A percentile compares a stretch with the other conserved stretches of the same genome.
These are phyloP conservation scores for Acleris literana DNA, from an alignment of 2,888 invertebrate genomes.

Conservation along the genomic window DNA sequence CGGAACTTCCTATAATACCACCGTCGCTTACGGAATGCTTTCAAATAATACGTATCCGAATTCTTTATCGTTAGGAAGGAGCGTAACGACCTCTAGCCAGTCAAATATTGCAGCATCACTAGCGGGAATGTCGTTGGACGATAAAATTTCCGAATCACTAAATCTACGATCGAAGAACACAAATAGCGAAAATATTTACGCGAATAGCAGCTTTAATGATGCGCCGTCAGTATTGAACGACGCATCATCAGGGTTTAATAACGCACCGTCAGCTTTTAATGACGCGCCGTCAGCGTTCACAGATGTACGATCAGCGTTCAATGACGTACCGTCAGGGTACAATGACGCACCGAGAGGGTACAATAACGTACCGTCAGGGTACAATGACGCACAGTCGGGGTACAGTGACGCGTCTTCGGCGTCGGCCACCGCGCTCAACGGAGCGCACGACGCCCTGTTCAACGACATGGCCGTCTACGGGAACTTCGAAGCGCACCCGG, in stretches of 20 bases:
- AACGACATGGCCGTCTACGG: slow-evolving; percentile 68
- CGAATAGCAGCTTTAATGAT: slow-evolving; percentile 51
- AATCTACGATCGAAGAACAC: slow-evolving; percentile 75
- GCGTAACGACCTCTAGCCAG: slow-evolving; percentile 40
- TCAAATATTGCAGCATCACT: slow-evolving; percentile 51
- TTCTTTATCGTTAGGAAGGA: slow-evolving; percentile 55
- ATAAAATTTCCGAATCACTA: slow-evolving; percentile 76
- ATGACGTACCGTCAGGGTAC: no score
- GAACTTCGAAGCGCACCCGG: slow-evolving; percentile 64
- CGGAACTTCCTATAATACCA: slow-evolving; percentile 20
- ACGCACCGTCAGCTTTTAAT: no score
- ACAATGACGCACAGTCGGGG: slow-evolving; percentile 41
- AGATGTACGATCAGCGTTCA: no score
- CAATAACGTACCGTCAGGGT: no score
- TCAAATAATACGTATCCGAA: slow-evolving; percentile 53
- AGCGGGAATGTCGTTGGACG: slow-evolving; percentile 73
- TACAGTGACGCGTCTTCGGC: slow-evolving; percentile 44
- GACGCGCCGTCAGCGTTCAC: no score
- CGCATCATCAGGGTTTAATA: no score
- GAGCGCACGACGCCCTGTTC: slow-evolving; percentile 47
- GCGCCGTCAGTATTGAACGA: slow-evolving; percentile 47
- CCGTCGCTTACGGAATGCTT: slow-evolving; percentile 49
- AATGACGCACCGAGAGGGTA: no score
- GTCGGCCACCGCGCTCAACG: slow-evolving; percentile 44
- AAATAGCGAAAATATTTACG: slow-evolving; percentile 65